Evolutionary conservation across 2,888 invertebrate genomes (phyloP).

Genomic region (Beris chalybata): DNA sequence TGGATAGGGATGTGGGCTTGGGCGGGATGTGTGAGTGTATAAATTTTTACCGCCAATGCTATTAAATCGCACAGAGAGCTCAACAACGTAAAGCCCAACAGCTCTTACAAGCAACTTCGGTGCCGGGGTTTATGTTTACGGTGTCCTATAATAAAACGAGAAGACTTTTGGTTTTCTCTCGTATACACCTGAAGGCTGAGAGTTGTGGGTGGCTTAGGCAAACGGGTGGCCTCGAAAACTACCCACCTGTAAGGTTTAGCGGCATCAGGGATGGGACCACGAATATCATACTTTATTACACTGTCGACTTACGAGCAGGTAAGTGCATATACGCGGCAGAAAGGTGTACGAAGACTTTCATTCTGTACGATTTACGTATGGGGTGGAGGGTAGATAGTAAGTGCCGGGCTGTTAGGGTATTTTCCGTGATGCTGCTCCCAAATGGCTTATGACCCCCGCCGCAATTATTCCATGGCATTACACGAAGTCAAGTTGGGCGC

Average conservation of each 20-base stretch:
- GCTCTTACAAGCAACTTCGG: constrained; percentile 1
- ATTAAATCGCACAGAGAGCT: constrained; percentile 22
- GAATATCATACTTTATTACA: constrained; percentile 24
- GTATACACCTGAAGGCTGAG: constrained; percentile 12
- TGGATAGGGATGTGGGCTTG: constrained; percentile 3
- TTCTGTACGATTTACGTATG: too few relatives aligned
- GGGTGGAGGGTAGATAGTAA: too few relatives aligned
- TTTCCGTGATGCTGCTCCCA: constrained; percentile 18
- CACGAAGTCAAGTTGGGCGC: constrained; percentile 22
- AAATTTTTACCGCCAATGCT: constrained; percentile 31
- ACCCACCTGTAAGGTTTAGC: constrained; percentile 3
- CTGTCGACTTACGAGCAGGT: background rate
- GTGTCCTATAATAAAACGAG: constrained; percentile 15
- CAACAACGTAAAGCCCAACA: constrained; percentile 12
- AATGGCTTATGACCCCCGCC: constrained; percentile 36
- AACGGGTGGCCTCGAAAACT: too few relatives aligned
- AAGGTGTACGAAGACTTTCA: too few relatives aligned
- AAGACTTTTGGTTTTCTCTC: constrained; percentile 19
- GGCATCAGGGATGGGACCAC: background rate
- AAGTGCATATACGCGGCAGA: constrained; percentile 2
- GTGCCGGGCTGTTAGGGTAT: too few relatives aligned
- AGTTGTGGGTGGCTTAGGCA: too few relatives aligned
- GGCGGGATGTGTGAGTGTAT: constrained; percentile 5
- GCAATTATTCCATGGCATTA: constrained; percentile 33
- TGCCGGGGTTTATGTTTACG: constrained; percentile 19